These are phyloP conservation scores for Stratiomys singularior DNA, from an alignment of 2,888 invertebrate species.

Conservation along the genomic window DNA sequence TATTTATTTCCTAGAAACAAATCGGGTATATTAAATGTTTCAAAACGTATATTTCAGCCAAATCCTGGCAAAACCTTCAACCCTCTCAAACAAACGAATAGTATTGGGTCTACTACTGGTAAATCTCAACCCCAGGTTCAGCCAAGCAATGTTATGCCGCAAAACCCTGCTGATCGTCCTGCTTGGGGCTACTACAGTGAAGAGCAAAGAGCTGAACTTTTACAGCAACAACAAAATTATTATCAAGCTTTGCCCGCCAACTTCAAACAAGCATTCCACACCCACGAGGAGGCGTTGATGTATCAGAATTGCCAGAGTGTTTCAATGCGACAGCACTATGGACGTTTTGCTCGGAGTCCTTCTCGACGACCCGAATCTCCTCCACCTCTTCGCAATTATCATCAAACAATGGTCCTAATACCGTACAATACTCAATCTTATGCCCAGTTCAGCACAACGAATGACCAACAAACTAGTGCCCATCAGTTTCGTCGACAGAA, in stretches of 20 bases:
- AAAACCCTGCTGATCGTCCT: constrained; percentile 50
- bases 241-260: constrained; percentile 64
- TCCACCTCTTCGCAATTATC: constrained; percentile 75
- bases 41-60: constrained; percentile 17
- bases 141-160: constrained; percentile 54
- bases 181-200: constrained; percentile 64
- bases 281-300: constrained; percentile 62
- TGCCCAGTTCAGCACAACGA: constrained; percentile 63
- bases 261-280: constrained; percentile 64
- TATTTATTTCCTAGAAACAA: constrained; percentile 47
- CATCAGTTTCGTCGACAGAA: constrained; percentile 64
- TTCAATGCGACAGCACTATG: constrained; percentile 57
- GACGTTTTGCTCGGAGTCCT: constrained; percentile 65
- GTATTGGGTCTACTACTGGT: constrained; percentile 57
- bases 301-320: constrained; percentile 64
- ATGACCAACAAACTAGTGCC: constrained; percentile 62
- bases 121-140: constrained; percentile 59
- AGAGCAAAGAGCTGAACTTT: constrained; percentile 61
- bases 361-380: constrained; percentile 74
- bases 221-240: constrained; percentile 59
- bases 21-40: constrained; percentile 45
- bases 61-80: constrained; percentile 28
- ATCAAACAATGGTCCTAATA: constrained; percentile 76
- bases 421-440: constrained; percentile 70
- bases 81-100: constrained; percentile 51